Conservation (phyloP, 2,113 vertebrate species). For the Paramormyrops kingsleyae region DNA sequence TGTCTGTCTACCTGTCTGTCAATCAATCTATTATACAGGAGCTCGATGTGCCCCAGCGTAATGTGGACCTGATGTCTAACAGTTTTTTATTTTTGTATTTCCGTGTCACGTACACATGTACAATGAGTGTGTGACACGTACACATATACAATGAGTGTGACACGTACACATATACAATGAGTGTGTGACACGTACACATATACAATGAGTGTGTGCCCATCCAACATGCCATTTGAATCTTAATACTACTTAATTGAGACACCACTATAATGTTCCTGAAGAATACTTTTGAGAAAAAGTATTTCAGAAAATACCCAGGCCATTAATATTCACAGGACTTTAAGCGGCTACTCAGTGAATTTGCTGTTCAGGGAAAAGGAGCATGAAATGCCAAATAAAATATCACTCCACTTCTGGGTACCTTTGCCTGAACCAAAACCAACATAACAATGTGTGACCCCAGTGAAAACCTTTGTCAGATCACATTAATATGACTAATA, state of each 20-base stretch:
- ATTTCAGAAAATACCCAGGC: conserved; percentile 36
- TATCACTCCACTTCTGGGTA: conserved; percentile 43
- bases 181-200: conserved; percentile 12
- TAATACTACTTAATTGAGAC: background rate
- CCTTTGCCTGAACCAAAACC: conserved; percentile 33
- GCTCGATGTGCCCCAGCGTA: background rate
- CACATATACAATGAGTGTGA: background rate
- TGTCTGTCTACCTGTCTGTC: background rate
- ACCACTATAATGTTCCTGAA: conserved; percentile 33
- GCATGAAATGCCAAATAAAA: conserved; percentile 25
- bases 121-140: conserved; percentile 14
- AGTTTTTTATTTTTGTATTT: conserved; percentile 25
- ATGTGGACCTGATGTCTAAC: conserved; percentile 11
- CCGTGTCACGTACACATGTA: conserved; percentile 16
- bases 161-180: conserved; percentile 13
- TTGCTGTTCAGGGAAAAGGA: conserved; percentile 26
- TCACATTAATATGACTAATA: conserved; percentile 29
- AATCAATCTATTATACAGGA: background rate
- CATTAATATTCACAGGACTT: conserved; percentile 49
- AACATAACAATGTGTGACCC: conserved; percentile 31
- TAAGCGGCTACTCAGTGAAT: conserved; percentile 35
- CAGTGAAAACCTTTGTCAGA: conserved; percentile 10
- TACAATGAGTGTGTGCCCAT: conserved; percentile 23
- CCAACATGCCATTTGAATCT: conserved; percentile 37
- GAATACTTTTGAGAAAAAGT: conserved; percentile 44